A percentile compares a stretch with the other conserved stretches of the same genome.
Evolutionary conservation across 2,888 invertebrate genomes (phyloP).

Genomic region (Diaperis boleti): DNA sequence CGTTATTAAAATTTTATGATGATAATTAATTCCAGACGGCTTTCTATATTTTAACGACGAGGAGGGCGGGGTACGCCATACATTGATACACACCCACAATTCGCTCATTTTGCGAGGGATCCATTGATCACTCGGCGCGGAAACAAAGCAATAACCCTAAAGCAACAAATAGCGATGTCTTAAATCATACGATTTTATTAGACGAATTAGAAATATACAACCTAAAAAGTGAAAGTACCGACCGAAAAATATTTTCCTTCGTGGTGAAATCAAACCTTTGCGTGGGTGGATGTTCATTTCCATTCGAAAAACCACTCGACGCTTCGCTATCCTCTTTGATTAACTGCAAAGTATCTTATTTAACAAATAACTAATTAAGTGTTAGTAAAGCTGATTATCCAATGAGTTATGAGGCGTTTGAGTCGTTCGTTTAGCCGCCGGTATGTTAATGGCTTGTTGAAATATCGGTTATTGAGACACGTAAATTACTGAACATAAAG

Average conservation of each 20-base stretch:
- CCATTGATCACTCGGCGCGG: too few relatives aligned
- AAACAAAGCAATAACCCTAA: too few relatives aligned
- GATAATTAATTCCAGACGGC: conserved; percentile 23
- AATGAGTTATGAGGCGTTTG: conserved; percentile 59
- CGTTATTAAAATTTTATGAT: conserved; percentile 33
- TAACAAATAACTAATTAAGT: conserved; percentile 60
- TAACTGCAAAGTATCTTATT: conserved; percentile 56
- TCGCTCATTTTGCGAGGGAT: too few relatives aligned
- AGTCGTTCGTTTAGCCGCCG: conserved; percentile 47
- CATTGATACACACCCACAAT: neutral
- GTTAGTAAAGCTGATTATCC: conserved; percentile 58
- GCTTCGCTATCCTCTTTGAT: conserved; percentile 39
- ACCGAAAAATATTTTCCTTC: too few relatives aligned
- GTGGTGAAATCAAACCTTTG: too few relatives aligned
- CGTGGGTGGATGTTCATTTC: conserved; percentile 29
- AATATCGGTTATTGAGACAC: conserved; percentile 54
- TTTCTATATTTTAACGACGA: conserved; percentile 11
- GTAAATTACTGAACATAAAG: conserved; percentile 53
- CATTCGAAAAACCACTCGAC: conserved; percentile 13
- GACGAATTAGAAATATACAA: too few relatives aligned
- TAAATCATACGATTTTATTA: neutral
- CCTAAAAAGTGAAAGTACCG: neutral
- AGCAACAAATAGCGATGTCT: too few relatives aligned
- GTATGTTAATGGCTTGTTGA: conserved; percentile 55
- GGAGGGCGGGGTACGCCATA: too few relatives aligned